A percentile compares a stretch with the other conserved stretches of the same genome.
Evolutionary conservation across 1,140 invertebrate genomes (phyloP).

Genomic region (Drosophila kanapiae): DNA sequence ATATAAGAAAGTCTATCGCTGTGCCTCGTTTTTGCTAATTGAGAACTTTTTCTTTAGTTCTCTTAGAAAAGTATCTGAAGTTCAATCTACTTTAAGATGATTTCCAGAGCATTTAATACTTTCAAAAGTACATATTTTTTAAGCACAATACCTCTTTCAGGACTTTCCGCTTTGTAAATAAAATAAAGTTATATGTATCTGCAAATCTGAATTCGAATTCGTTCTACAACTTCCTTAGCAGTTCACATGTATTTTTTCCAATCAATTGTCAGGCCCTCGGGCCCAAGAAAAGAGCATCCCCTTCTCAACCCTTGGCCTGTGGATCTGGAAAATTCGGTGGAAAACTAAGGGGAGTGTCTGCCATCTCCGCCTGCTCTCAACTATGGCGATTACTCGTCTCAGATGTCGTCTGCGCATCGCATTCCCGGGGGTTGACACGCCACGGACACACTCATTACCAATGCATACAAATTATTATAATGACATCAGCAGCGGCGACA

Average conservation of each 20-base stretch:
- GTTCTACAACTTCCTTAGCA: neutral
- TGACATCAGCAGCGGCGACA: slow-evolving; percentile 59
- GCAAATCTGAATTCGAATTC: neutral
- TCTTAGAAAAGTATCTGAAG: neutral
- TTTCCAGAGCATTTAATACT: neutral
- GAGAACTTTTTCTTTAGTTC: too few species aligned
- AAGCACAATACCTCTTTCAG: neutral
- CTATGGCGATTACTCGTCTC: slow-evolving; percentile 36
- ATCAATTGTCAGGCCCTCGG: slow-evolving; percentile 11
- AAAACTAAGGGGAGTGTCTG: slow-evolving; percentile 28
- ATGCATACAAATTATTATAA: slow-evolving; percentile 76
- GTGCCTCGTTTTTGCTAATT: too few species aligned
- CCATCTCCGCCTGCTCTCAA: neutral
- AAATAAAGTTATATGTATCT: neutral
- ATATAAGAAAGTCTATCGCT: too few species aligned
- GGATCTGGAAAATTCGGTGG: slow-evolving; percentile 19
- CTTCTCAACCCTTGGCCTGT: neutral
- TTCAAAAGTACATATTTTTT: neutral
- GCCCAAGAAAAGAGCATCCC: slow-evolving; percentile 13
- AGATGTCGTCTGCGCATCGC: slow-evolving; percentile 48
- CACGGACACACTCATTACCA: slow-evolving; percentile 57
- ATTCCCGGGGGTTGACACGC: slow-evolving; percentile 50
- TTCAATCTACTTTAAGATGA: too few species aligned
- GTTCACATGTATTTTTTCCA: slow-evolving; percentile 1
- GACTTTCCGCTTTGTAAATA: neutral